Percentiles rank a stretch among this genome's conserved stretches.
Conservation (phyloP, 2,888 invertebrate species). For the Nemoura dubitans region DNA sequence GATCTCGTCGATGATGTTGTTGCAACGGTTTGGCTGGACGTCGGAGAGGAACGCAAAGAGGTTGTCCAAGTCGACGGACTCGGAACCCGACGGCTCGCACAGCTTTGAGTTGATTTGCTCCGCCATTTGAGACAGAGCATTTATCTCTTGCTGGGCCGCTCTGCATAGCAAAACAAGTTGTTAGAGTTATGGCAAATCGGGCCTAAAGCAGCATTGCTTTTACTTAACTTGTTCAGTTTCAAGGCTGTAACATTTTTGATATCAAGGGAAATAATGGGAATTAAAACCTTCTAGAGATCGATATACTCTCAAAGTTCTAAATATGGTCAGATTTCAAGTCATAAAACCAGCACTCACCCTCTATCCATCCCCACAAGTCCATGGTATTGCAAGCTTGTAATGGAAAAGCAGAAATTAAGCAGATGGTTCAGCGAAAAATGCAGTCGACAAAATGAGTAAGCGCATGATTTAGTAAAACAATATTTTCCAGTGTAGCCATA, state of each 20-base stretch:
- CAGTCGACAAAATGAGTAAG: conserved; percentile 17
- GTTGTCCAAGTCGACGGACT: conserved; percentile 88
- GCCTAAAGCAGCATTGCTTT: neutral
- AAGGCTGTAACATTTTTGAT: neutral
- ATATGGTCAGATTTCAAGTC: neutral
- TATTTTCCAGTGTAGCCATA: conserved; percentile 55
- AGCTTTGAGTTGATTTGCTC: conserved; percentile 74
- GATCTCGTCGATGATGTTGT: conserved; percentile 80
- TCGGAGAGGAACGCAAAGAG: conserved; percentile 90
- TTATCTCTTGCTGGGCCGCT: conserved; percentile 74
- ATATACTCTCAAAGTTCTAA: neutral
- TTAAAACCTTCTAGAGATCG: neutral
- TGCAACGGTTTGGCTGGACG: conserved; percentile 70
- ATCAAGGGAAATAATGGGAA: neutral
- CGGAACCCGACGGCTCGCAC: conserved; percentile 60
- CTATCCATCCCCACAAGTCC: conserved; percentile 64
- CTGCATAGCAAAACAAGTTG: conserved; percentile 60
- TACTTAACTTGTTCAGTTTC: neutral
- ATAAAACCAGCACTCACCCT: conserved; percentile 60
- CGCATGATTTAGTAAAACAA: neutral
- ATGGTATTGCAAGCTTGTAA: conserved; percentile 64
- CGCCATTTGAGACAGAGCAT: conserved; percentile 76
- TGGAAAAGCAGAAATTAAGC: conserved; percentile 48
- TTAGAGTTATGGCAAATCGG: neutral
- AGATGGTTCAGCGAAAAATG: conserved; percentile 13